Base-by-base conservation (phyloP, 2,888 invertebrate genomes). In the Axea sp. region DNA sequence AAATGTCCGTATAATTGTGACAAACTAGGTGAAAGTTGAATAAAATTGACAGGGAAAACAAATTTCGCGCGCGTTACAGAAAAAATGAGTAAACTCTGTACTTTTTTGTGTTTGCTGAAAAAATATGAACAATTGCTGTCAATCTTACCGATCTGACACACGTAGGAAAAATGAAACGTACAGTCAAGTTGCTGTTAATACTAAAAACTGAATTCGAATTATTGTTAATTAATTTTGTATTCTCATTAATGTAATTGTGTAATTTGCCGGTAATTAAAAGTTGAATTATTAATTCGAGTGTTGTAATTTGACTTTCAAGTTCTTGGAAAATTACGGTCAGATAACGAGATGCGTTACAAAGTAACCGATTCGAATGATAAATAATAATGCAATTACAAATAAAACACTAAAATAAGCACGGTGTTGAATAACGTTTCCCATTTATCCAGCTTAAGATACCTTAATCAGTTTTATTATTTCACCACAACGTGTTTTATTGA, bases 11-110 rank as follows among this genome's bases (percentile, higher is more conserved):
- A 64, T 64, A 53, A 64, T 64, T 64, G 64, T 64, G 64, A 64
- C 53, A 64, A 64, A 64, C 53, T 64, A 64, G 64, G 64, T 64
- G 64, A 64, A 64, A 64, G 53, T 64, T 64, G 43, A 64, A 64
- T 53, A 47, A 64, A 64, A 64, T 64, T 64, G 64, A 64, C 64
- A 53, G 24, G 64, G 53, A 51, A 64, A 64, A 64, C 51, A 51
- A 64, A 64, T 53, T 64, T 53, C 26, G 43, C 64, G 28, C 31
- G 33, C 15, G 43, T 43, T 24, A 28, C 43, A 31, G 64, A 65
- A 55, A 65, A 65, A 65, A 65, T 65, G 45, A 65, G 45, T 45
- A 33, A 64, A 64, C 53, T 43, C 51, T 12, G 64, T 53, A 43
- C 51, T 19, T 64, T 43, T 49, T 64, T 64, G 51, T 43, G 26